Conservation (phyloP, 2,888 invertebrate genomes). For the Standfussiana lucernea region DNA sequence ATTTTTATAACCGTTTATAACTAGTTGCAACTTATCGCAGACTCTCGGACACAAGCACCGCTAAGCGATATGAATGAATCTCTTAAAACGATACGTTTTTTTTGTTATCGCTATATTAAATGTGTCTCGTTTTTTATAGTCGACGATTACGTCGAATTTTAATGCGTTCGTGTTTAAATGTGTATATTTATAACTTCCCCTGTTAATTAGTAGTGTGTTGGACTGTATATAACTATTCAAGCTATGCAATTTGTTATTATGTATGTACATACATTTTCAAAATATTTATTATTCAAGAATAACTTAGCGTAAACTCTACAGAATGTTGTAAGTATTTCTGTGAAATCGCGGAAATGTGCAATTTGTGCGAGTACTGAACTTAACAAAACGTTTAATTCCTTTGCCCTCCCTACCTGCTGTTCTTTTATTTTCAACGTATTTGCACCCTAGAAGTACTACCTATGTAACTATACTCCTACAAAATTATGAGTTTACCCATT, state of each 20-base stretch:
- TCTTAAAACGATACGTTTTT: conserved; percentile 45
- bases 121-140: conserved; percentile 49
- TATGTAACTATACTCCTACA: background rate
- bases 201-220: conserved; percentile 16
- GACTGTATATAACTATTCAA: background rate
- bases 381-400: background rate
- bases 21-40: conserved; percentile 66
- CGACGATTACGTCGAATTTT: conserved; percentile 19
- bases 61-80: conserved; percentile 65
- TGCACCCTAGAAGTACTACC: background rate
- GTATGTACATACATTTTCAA: conserved; percentile 5
- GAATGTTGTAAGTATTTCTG: conserved; percentile 21
- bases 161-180: conserved; percentile 33
- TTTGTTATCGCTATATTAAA: conserved; percentile 29
- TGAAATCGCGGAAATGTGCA: conserved; percentile 10
- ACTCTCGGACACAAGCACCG: conserved; percentile 61
- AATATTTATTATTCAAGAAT: conserved; percentile 26
- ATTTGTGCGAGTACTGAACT: conserved; percentile 5
- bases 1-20: conserved; percentile 73
- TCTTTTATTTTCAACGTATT: background rate
- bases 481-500: background rate
- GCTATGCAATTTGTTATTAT: conserved; percentile 19
- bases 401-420: background rate
- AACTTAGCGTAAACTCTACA: conserved; percentile 1
- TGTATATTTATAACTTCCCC: conserved; percentile 48